Conservation (phyloP, 2,113 vertebrate species). For the Pedetes capensis region DNA sequence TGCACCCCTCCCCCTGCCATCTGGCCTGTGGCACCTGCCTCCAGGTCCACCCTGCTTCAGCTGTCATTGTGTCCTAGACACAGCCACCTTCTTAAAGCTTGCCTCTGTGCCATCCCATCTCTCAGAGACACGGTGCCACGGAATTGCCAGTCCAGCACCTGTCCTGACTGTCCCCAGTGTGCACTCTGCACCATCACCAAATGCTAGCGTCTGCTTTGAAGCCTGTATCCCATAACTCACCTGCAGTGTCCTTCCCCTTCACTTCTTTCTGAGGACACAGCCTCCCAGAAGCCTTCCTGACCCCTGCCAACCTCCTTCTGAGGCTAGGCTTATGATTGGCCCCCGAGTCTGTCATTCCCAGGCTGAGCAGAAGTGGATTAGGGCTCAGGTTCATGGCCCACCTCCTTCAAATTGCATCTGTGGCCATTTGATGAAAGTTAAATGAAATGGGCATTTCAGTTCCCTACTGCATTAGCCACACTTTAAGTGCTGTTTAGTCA, state of each 20-base stretch:
- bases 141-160: neutral
- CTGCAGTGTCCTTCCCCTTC: neutral
- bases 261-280: neutral
- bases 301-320: neutral
- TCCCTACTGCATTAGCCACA: neutral
- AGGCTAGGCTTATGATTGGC: neutral
- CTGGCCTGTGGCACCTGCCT: neutral
- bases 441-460: neutral
- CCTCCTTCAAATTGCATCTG: too few relatives aligned
- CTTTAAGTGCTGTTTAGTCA: neutral
- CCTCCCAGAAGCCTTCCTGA: neutral
- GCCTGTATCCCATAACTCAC: neutral
- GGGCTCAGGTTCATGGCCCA: fast-evolving
- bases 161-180: neutral
- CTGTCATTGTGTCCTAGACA: neutral
- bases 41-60: neutral
- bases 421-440: neutral
- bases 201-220: neutral
- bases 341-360: too few relatives aligned
- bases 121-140: neutral
- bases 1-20: neutral
- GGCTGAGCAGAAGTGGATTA: neutral
- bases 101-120: fast-evolving
- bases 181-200: neutral
- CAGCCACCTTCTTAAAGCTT: neutral